These are phyloP conservation scores for Lineus longissimus DNA, from an alignment of 1,140 invertebrate genomes.

Conservation along the genomic window DNA sequence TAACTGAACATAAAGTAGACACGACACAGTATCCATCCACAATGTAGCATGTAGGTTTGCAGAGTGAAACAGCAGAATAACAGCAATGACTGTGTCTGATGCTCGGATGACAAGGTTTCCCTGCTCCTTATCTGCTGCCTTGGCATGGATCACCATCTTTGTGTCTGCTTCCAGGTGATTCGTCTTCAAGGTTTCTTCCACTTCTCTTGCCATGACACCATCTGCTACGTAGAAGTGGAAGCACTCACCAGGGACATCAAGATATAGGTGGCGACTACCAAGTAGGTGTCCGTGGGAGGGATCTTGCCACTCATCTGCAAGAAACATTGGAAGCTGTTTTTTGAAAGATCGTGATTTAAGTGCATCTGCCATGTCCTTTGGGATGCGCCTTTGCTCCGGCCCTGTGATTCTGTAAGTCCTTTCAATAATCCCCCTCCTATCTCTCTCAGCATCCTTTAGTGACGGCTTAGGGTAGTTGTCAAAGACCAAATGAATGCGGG, in stretches of 20 bases:
- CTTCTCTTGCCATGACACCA: neutral
- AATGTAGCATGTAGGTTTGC: neutral
- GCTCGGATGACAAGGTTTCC: constrained; percentile 2
- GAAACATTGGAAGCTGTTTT: constrained; percentile 6
- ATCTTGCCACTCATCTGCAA: constrained; percentile 11
- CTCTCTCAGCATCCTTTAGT: constrained; percentile 10
- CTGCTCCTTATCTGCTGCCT: neutral
- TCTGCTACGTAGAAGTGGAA: neutral
- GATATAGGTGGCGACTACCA: neutral
- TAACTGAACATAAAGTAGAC: no score
- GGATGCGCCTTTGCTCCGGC: neutral
- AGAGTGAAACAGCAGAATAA: neutral
- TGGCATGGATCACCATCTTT: constrained; percentile 4
- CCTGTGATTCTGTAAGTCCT: neutral
- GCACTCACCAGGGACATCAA: constrained; percentile 4
- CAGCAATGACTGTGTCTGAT: neutral
- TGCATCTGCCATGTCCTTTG: neutral
- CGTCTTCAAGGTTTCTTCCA: neutral
- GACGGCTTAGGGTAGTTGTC: constrained; percentile 6
- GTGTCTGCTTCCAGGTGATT: constrained; percentile 15
- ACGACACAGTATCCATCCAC: constrained; percentile 17
- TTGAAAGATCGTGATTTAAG: constrained; percentile 15
- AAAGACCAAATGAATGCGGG: neutral
- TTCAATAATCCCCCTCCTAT: neutral
- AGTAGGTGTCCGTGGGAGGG: constrained; percentile 1